Conservation (phyloP, 2,797 vertebrate genomes). For the Enteromius radiatus region DNA sequence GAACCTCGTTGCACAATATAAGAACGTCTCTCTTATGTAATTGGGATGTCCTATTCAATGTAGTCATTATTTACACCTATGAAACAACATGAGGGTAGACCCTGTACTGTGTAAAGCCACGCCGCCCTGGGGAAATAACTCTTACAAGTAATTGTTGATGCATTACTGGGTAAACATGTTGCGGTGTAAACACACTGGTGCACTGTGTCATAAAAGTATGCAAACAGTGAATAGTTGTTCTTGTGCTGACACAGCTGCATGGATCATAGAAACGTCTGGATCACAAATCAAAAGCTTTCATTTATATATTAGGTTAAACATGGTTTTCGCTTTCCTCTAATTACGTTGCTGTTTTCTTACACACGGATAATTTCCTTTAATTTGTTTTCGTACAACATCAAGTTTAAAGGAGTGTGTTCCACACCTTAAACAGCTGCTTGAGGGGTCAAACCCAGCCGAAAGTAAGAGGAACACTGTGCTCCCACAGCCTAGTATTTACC, state of each 20-base stretch:
- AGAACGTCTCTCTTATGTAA: not conserved
- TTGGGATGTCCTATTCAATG: not conserved
- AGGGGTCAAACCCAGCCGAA: slow-evolving; percentile 33
- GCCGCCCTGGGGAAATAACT: not conserved
- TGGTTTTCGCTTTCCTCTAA: slow-evolving; percentile 50
- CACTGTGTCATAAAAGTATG: not conserved
- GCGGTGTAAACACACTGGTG: slow-evolving; percentile 4
- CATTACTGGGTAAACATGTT: slow-evolving; percentile 19
- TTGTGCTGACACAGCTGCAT: slow-evolving; percentile 12
- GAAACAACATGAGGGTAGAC: not conserved
- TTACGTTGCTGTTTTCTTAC: slow-evolving; percentile 53
- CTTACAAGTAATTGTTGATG: slow-evolving; percentile 16
- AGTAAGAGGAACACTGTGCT: slow-evolving; percentile 22
- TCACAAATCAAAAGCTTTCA: slow-evolving; percentile 37
- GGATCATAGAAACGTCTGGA: slow-evolving; percentile 14
- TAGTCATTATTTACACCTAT: not conserved
- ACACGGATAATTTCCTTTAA: slow-evolving; percentile 52
- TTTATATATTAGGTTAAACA: slow-evolving; percentile 37
- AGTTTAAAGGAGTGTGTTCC: slow-evolving; percentile 40
- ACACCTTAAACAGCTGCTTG: slow-evolving; percentile 23
- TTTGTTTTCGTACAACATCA: slow-evolving; percentile 51
- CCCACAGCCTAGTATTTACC: slow-evolving; percentile 38
- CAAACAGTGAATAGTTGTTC: slow-evolving; percentile 13
- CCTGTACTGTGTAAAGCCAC: not conserved
- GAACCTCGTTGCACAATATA: not conserved